These are phyloP conservation scores for Trissolcus basalis DNA, from an alignment of 1,140 invertebrate genomes.

Conservation along the genomic window DNA sequence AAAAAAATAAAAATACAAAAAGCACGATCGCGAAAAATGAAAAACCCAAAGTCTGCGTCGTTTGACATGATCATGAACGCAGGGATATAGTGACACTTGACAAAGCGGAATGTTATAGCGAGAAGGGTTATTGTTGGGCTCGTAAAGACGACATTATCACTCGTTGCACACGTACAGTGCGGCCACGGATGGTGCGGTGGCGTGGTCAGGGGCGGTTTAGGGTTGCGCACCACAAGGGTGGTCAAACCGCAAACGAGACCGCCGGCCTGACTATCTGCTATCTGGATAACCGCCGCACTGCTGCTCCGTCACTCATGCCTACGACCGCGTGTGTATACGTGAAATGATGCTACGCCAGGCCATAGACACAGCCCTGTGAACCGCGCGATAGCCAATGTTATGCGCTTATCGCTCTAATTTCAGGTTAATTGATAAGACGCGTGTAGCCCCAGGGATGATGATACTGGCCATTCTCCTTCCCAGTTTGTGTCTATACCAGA, in stretches of 20 bases:
- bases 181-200: conserved; percentile 56
- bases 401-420: conserved; percentile 62
- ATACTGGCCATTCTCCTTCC: conserved; percentile 22
- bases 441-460: conserved; percentile 42
- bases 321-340: conserved; percentile 21
- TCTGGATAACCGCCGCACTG: conserved; percentile 60
- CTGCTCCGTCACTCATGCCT: conserved; percentile 50
- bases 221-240: conserved; percentile 66
- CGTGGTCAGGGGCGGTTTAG: conserved; percentile 55
- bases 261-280: conserved; percentile 67
- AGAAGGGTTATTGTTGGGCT: conserved; percentile 50
- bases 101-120: conserved; percentile 40
- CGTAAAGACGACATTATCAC: conserved; percentile 62
- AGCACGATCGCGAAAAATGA: too few relatives aligned
- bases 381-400: conserved; percentile 62
- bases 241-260: conserved; percentile 72
- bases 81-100: conserved; percentile 34
- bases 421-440: conserved; percentile 61
- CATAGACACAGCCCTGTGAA: conserved; percentile 54
- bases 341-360: conserved; percentile 28
- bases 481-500: conserved; percentile 16
- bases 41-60: conserved; percentile 1
- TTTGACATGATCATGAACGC: conserved; percentile 29
- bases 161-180: conserved; percentile 58
- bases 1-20: too few relatives aligned